Base-by-base conservation (phyloP, 2,797 vertebrate genomes). In the Micropoecilia bifurca region DNA sequence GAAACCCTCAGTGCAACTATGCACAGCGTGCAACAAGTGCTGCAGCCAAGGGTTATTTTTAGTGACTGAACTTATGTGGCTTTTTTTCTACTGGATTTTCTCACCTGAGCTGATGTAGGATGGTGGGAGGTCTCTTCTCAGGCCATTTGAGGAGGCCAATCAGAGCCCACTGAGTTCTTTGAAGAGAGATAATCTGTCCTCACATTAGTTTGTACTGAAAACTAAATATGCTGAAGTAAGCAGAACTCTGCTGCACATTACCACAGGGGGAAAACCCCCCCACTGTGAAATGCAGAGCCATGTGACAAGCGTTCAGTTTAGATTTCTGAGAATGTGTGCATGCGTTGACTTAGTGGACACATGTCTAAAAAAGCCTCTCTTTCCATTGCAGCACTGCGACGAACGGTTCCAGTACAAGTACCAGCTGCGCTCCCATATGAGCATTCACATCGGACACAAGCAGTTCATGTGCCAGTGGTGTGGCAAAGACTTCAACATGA, bases 381-480 rank as follows among this genome's bases (percentile, higher is more conserved):
- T 69, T 89, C 77, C 57, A 88, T 73, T 73, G 76, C 30, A 94
- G 91, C 98, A 98, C 94, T 99, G 98, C 46, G 97, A 98, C 4
- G 97, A 99, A 88, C 93, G 97, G 78, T 99, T 99, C 89, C 98
- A 99, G 90, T 99, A 99, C 95, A 99, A 99, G 93, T 99, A 99
- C 93, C 98, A 99, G 95, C 97, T 99, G 73, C 97, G 97, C 78
- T 99, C 98, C 71, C 98, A 99, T 94, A 99, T 99, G 98, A 99
- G 97, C 95, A 98, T 99, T 88, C 98, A 99, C 95, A 98, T 99
- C 6, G 98, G 98, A 79, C 98, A 99, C 96, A 99, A 99, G 57
- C 98, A 99, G 95, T 99, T 99, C 95, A 99, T 99, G 98, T 99
- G 98, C 94, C 98, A 99, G 90, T 99, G 98, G 98, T 99, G 98